Evolutionary conservation across 2,888 invertebrate species (phyloP).

Genomic region (Leptopilina myrica): DNA sequence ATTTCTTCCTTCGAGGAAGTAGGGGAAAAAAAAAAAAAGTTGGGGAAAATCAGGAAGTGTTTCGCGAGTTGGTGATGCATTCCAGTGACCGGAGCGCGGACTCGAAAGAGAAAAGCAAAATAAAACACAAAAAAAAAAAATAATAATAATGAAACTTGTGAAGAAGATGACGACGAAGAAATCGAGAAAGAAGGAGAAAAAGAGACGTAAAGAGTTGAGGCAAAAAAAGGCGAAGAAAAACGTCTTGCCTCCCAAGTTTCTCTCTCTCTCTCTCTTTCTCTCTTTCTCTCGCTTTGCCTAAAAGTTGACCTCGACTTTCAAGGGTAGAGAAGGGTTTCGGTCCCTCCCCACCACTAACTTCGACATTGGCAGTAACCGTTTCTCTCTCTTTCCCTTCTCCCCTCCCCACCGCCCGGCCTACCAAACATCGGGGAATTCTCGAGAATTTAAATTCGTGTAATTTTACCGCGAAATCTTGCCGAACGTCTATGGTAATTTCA

Average conservation of each 20-base stretch:
- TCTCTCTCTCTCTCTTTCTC: constrained; percentile 33
- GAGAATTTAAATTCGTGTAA: constrained; percentile 8
- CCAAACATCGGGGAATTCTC: constrained; percentile 36
- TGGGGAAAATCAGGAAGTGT: constrained; percentile 64
- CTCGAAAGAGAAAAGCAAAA: constrained; percentile 59
- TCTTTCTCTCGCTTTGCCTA: constrained; percentile 69
- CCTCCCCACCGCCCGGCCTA: not conserved
- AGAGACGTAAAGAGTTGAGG: constrained; percentile 54
- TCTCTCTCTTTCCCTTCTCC: constrained; percentile 43
- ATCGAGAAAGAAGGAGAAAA: constrained; percentile 39
- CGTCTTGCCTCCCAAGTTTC: not conserved
- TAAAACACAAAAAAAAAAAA: constrained; percentile 46
- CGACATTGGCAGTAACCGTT: constrained; percentile 57
- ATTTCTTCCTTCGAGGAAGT: constrained; percentile 41
- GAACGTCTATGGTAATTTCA: constrained; percentile 1
- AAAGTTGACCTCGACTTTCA: constrained; percentile 78
- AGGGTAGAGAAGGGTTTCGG: constrained; percentile 76
- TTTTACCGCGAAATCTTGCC: constrained; percentile 7
- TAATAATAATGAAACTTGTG: constrained; percentile 38
- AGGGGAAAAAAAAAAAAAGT: not conserved
- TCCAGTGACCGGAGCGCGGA: constrained; percentile 63
- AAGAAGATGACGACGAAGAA: constrained; percentile 29
- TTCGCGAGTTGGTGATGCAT: constrained; percentile 63
- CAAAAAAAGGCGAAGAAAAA: not conserved
- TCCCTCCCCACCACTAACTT: constrained; percentile 61